phyloP scores from a whole-genome alignment of 2,797 vertebrate species.

The Alosa sapidissima region DNA sequence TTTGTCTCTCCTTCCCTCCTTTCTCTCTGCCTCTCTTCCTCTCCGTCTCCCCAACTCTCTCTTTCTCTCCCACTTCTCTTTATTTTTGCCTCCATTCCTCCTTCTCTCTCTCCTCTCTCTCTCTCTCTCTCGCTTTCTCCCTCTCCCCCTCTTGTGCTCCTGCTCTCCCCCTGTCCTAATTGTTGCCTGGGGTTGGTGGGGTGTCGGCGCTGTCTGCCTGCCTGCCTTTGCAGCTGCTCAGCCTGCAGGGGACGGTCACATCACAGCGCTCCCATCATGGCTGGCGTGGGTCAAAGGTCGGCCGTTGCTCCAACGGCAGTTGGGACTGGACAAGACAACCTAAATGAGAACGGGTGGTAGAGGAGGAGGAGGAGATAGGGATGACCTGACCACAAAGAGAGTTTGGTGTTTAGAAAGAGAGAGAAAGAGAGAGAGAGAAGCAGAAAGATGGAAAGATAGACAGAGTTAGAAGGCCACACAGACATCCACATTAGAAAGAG shows the following conservation, averaged over 20 bases:
- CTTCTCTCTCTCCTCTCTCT: background rate
- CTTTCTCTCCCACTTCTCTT: background rate
- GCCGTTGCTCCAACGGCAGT: background rate
- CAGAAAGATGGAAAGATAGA: background rate
- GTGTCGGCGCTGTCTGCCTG: slow-evolving; percentile 55
- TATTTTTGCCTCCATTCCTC: background rate
- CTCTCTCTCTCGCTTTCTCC: background rate
- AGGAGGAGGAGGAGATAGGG: background rate
- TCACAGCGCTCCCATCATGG: slow-evolving; percentile 8
- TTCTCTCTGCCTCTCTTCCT: background rate
- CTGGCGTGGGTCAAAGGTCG: background rate
- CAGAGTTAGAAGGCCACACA: background rate
- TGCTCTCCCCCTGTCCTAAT: slow-evolving; percentile 18
- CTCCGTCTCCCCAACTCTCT: background rate
- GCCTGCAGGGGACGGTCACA: slow-evolving; percentile 41
- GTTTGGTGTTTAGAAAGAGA: background rate
- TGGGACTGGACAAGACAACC: background rate
- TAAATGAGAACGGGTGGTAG: background rate
- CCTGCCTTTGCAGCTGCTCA: slow-evolving; percentile 44
- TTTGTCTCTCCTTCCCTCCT: background rate
- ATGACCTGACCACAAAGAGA: background rate
- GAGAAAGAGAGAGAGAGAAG: background rate
- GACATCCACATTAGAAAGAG: background rate
- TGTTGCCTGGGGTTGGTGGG: slow-evolving; percentile 43
- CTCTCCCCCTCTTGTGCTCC: background rate